Percentiles rank a stretch among this genome's conserved stretches.
These are phyloP conservation scores for Disparrhopalites patrizii DNA, from an alignment of 2,888 invertebrate genomes.

Conservation along the genomic window DNA sequence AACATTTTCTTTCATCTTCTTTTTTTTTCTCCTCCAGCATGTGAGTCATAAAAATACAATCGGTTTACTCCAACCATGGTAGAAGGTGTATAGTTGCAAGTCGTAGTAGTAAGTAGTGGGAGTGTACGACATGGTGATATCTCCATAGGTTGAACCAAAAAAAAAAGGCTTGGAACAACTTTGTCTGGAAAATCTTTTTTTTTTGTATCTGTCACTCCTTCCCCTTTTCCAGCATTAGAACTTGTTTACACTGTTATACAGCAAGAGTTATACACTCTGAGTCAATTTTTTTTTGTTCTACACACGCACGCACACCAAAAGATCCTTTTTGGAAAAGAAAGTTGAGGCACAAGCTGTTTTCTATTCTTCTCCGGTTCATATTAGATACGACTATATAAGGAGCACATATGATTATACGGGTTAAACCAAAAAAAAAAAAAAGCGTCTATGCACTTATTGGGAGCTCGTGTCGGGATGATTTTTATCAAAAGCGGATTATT, in stretches of 20 bases:
- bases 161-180: neutral
- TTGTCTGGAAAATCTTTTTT: conserved; percentile 1
- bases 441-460: neutral
- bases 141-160: no score
- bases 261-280: no score
- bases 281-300: neutral
- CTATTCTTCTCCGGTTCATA: neutral
- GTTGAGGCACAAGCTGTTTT: conserved; percentile 22
- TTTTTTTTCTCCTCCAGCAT: no score
- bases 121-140: neutral
- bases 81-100: no score
- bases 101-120: no score
- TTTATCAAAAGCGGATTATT: conserved; percentile 35
- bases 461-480: conserved; percentile 31
- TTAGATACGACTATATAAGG: neutral
- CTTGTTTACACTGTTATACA: no score
- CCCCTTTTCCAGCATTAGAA: no score
- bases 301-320: conserved; percentile 1
- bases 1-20: no score
- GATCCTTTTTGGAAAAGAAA: no score
- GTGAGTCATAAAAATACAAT: conserved; percentile 4
- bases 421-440: no score
- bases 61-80: neutral
- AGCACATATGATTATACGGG: no score
- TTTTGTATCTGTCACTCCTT: no score